A percentile compares a stretch with the other conserved stretches of the same genome.
These are phyloP conservation scores for Achroia grisella DNA, from an alignment of 1,140 invertebrate genomes.

Conservation along the genomic window DNA sequence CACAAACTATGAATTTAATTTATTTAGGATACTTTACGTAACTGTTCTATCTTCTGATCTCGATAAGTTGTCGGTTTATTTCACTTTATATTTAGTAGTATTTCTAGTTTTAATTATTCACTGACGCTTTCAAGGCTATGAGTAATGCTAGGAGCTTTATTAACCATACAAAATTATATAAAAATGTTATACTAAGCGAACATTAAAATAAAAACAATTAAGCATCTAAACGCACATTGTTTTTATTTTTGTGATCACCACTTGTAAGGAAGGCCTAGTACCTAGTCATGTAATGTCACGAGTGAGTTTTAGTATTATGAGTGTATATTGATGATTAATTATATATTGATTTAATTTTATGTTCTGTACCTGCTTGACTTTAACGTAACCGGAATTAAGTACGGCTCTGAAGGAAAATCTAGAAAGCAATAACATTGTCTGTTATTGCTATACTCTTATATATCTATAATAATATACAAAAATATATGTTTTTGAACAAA, in stretches of 20 bases:
- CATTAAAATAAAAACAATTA: not conserved
- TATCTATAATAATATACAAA: too few relatives aligned
- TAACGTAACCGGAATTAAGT: too few relatives aligned
- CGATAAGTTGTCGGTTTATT: too few relatives aligned
- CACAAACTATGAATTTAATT: too few relatives aligned
- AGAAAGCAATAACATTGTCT: too few relatives aligned
- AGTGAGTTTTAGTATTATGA: not conserved
- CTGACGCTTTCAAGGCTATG: slow-evolving; percentile 18
- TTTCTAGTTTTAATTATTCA: not conserved
- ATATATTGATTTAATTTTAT: too few relatives aligned
- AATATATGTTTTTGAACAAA: too few relatives aligned
- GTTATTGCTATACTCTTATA: too few relatives aligned
- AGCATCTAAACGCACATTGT: not conserved
- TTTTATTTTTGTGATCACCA: not conserved
- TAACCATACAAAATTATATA: slow-evolving; percentile 18
- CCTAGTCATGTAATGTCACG: slow-evolving; percentile 5
- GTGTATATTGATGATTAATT: not conserved
- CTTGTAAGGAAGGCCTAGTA: slow-evolving; percentile 5
- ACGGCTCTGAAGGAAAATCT: too few relatives aligned
- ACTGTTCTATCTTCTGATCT: too few relatives aligned
- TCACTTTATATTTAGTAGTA: not conserved
- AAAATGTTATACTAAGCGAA: not conserved
- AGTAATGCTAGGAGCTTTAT: slow-evolving; percentile 26
- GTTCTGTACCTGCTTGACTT: too few relatives aligned
- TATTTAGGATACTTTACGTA: too few relatives aligned